Percentiles rank a stretch among this genome's conserved stretches.
Evolutionary conservation across 2,888 invertebrate species (phyloP).

Genomic region (Tachina grossa): DNA sequence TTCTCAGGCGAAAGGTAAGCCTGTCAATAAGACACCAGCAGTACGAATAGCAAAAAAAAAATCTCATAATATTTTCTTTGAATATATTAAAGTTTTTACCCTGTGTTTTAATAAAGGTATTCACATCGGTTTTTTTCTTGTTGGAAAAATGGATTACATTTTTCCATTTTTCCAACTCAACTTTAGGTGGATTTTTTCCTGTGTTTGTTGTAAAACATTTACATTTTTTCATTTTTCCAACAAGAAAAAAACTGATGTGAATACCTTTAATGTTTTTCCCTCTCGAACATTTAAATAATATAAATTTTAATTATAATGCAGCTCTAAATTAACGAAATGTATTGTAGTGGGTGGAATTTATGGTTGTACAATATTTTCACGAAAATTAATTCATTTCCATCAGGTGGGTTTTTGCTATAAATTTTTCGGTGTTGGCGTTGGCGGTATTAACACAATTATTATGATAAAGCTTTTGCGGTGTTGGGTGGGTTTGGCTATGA

Average conservation of each 20-base stretch:
- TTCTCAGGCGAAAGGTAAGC: not conserved
- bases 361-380: constrained; percentile 2
- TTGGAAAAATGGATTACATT: no score
- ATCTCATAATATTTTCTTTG: not conserved
- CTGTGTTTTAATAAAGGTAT: no score
- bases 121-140: no score
- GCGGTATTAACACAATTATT: constrained; percentile 3
- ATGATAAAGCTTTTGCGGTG: not conserved
- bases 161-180: no score
- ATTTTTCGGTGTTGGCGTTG: not conserved
- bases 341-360: not conserved
- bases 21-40: not conserved
- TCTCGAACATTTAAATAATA: not conserved
- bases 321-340: not conserved
- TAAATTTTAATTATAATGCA: not conserved
- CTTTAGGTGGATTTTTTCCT: no score
- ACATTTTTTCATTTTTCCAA: no score
- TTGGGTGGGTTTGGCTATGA: not conserved
- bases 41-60: not conserved
- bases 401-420: not conserved
- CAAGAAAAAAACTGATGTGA: no score
- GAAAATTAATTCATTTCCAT: constrained; percentile 6
- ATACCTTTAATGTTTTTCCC: not conserved
- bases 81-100: no score
- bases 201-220: no score